A percentile compares a stretch with the other conserved stretches of the same genome.
Conservation (phyloP, 2,797 vertebrate genomes). For the Heterohyrax brucei region DNA sequence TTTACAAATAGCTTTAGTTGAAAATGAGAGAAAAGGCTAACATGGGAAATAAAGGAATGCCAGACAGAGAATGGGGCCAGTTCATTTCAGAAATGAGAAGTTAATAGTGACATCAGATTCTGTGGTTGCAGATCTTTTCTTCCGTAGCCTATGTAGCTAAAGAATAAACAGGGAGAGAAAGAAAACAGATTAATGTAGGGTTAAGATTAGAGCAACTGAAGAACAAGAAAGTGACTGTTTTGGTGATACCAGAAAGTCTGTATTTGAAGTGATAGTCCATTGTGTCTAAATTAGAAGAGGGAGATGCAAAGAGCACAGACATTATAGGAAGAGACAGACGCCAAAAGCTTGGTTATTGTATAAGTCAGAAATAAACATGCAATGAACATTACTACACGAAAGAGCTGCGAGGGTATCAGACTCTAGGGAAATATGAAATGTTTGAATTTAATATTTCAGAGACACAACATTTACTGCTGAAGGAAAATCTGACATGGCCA, state of each 20-base stretch:
- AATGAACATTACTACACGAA: not conserved
- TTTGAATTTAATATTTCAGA: not conserved
- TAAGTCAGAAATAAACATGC: too few relatives aligned
- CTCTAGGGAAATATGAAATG: not conserved
- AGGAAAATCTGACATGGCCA: not conserved
- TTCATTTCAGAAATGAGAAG: not conserved
- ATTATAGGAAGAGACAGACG: not conserved
- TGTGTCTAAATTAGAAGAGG: not conserved
- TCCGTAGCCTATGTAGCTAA: not conserved
- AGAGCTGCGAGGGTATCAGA: not conserved
- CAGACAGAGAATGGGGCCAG: not conserved
- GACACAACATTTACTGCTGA: not conserved
- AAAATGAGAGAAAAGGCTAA: not conserved
- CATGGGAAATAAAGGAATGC: not conserved
- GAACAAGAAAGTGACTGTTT: not conserved
- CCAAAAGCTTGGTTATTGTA: not conserved
- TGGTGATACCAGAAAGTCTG: not conserved
- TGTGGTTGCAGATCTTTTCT: not conserved
- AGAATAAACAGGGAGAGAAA: not conserved
- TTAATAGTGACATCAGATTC: not conserved
- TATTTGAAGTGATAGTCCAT: not conserved
- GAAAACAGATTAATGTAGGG: not conserved
- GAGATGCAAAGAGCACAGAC: not conserved
- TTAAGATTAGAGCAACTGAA: not conserved
- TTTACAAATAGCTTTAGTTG: not conserved